Conservation (phyloP, 2,888 invertebrate genomes). For the Liopterus haemorrhoidalis region DNA sequence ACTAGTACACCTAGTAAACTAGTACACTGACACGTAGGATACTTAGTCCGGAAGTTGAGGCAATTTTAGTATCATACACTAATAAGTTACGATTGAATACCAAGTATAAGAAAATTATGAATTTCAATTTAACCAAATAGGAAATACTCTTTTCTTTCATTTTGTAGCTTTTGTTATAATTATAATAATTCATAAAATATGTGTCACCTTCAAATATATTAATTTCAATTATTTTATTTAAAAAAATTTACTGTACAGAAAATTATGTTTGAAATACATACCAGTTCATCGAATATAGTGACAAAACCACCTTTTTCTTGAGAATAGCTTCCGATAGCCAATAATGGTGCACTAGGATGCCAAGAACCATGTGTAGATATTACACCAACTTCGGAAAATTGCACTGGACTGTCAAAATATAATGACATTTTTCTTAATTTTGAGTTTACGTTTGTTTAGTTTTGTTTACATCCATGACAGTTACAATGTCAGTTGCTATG, state of each 20-base stretch:
- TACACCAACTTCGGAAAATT: slow-evolving; percentile 67
- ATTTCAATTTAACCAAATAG: no score
- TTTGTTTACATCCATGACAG: slow-evolving; percentile 17
- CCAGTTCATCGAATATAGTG: slow-evolving; percentile 80
- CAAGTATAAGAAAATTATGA: no score
- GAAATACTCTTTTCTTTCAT: no score
- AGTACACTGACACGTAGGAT: no score
- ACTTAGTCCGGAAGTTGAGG: no score
- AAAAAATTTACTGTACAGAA: slow-evolving; percentile 1
- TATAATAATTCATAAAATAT: slow-evolving; percentile 10
- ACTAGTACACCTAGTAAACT: no score
- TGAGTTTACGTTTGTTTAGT: slow-evolving; percentile 13
- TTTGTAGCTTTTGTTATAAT: no score
- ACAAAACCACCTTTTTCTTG: slow-evolving; percentile 86
- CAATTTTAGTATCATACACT: no score
- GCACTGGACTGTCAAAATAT: slow-evolving; percentile 79
- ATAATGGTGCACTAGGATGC: slow-evolving; percentile 73
- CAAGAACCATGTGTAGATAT: slow-evolving; percentile 76
- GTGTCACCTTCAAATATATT: background rate
- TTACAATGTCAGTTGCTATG: slow-evolving; percentile 19
- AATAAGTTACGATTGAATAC: no score
- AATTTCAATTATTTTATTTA: no score
- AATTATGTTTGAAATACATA: slow-evolving; percentile 43
- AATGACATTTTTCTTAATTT: slow-evolving; percentile 59
- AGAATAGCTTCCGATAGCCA: slow-evolving; percentile 82